Conservation (phyloP, 2,113 vertebrate species). For the Sceloporus undulatus region DNA sequence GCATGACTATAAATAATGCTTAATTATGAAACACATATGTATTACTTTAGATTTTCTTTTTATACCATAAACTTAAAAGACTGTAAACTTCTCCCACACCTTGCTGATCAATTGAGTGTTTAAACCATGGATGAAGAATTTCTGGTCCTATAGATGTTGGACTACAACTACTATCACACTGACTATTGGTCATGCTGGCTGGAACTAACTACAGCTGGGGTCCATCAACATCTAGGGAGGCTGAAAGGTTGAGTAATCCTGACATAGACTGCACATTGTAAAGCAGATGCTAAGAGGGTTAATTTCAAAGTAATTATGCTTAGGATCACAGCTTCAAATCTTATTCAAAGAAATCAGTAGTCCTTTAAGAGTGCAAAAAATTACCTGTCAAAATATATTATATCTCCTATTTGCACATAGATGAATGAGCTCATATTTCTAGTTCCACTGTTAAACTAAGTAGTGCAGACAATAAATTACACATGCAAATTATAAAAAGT, state of each 20-base stretch:
- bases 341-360: neutral
- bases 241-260: neutral
- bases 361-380: neutral
- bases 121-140: neutral
- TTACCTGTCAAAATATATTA: neutral
- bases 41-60: neutral
- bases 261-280: neutral
- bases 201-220: neutral
- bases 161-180: neutral
- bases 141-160: neutral
- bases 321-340: neutral
- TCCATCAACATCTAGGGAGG: neutral
- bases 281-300: neutral
- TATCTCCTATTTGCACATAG: neutral
- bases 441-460: neutral
- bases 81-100: neutral
- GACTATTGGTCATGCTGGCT: neutral
- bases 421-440: accelerated
- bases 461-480: neutral
- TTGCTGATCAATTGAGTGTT: neutral
- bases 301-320: neutral
- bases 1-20: neutral
- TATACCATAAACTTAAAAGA: neutral
- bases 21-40: neutral
- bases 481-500: accelerated